Conservation (phyloP, 2,113 vertebrate genomes). For the Acinonyx jubatus region DNA sequence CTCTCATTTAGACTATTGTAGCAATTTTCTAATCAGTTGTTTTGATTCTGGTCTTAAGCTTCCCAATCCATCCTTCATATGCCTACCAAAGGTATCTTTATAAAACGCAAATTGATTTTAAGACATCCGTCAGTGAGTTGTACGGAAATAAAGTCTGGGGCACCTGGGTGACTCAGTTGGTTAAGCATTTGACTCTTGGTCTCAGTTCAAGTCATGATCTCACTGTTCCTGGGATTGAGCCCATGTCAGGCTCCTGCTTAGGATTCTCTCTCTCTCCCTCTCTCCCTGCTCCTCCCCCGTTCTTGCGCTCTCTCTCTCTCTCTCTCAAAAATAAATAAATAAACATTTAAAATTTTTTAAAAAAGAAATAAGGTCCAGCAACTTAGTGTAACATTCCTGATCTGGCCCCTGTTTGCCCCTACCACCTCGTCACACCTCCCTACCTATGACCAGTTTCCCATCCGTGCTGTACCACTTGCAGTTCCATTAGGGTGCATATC, state of each 20-base stretch:
- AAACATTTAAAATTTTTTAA: too few species aligned
- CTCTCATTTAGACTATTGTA: background rate
- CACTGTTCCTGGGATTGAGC: too few species aligned
- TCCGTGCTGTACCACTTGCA: background rate
- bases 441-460: background rate
- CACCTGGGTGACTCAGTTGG: too few species aligned
- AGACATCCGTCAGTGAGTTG: background rate
- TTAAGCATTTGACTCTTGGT: too few species aligned
- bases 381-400: background rate
- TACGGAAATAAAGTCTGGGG: constrained; percentile 7
- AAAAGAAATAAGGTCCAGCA: background rate
- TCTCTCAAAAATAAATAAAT: too few species aligned
- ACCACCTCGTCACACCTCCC: background rate
- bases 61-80: background rate
- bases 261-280: too few species aligned
- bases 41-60: background rate
- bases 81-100: background rate
- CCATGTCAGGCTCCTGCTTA: too few species aligned
- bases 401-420: background rate
- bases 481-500: background rate
- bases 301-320: too few species aligned
- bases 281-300: too few species aligned
- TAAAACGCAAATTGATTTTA: background rate
- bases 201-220: too few species aligned
- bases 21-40: background rate